A percentile compares a stretch with the other conserved stretches of the same genome.
Evolutionary conservation across 2,888 invertebrate genomes (phyloP).

Genomic region (Maniola hyperantus): DNA sequence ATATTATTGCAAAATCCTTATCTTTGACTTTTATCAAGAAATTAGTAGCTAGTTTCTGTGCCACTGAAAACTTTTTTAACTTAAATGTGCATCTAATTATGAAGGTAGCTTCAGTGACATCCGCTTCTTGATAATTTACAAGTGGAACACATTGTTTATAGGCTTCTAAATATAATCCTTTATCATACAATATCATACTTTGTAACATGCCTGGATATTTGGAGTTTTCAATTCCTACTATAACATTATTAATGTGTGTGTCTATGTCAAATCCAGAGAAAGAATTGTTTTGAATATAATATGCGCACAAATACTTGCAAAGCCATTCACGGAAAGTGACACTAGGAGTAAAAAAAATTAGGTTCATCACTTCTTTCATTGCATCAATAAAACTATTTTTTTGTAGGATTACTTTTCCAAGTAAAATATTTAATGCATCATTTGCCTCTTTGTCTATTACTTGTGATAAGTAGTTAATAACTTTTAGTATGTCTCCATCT

Average conservation of each 20-base stretch:
- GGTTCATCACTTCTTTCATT: conserved; percentile 56
- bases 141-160: conserved; percentile 73
- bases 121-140: conserved; percentile 66
- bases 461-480: conserved; percentile 52
- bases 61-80: conserved; percentile 69
- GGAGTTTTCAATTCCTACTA: conserved; percentile 82
- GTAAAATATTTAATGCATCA: conserved; percentile 57
- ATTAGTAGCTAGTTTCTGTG: conserved; percentile 67
- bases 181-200: conserved; percentile 80
- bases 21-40: conserved; percentile 68
- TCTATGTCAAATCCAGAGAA: conserved; percentile 69
- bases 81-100: conserved; percentile 68
- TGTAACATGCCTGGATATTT: conserved; percentile 84
- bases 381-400: conserved; percentile 53
- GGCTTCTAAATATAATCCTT: conserved; percentile 81
- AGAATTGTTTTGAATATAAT: conserved; percentile 59
- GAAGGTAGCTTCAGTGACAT: conserved; percentile 63
- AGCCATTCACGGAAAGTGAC: conserved; percentile 61
- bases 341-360: conserved; percentile 59
- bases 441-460: conserved; percentile 51
- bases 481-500: conserved; percentile 50
- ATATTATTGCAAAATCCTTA: conserved; percentile 48
- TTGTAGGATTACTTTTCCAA: conserved; percentile 62
- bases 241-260: conserved; percentile 75
- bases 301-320: conserved; percentile 63